Evolutionary conservation across 1,140 invertebrate species (phyloP), one percentile per base, ranked within the genome.

Genomic region (Meteorus sp.): DNA sequence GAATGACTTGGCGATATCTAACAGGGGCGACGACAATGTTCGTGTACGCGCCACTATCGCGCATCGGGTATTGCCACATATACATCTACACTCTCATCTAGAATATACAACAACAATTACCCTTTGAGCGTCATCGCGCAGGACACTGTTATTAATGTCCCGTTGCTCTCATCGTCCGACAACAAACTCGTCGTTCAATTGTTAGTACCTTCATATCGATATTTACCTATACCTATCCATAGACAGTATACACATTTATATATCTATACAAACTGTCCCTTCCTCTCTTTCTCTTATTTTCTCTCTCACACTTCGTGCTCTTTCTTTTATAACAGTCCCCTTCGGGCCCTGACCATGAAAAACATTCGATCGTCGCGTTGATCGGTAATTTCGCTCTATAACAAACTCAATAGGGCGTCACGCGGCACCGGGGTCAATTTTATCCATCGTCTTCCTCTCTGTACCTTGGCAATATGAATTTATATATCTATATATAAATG

Each of bases 121-220:
- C 55, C 39, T 37, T 56, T 35, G 19, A 31, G 15, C n/a, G n/a
- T 4, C 29, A 33, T 33, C 29, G 6, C 29, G 13, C 56, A 58
- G 47, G 56, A 58, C 29, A 31, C 43, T 58, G 33, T 57, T 61
- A 61, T 61, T 61, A 61, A 61, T 56, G 60, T 57, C 60, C 60
- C 60, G 60, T 61, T 61, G 27, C n/a, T 56, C 37, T 44, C 54
- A 43, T 54, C 37, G 27, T 25, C n/a, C n/a, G n/a, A n/a, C n/a
- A n/a, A n/a, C n/a, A n/a, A n/a, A n/a, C n/a, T n/a, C n/a, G n/a
- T n/a, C n/a, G n/a, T n/a, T n/a, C n/a, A n/a, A n/a, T n/a, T n/a
- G n/a, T n/a, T n/a, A n/a, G n/a, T n/a, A n/a, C n/a, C n/a, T n/a
- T n/a, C n/a, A n/a, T n/a, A n/a, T n/a, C n/a, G n/a, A n/a, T n/a